Evolutionary conservation across 2,888 invertebrate genomes (phyloP), one percentile per base, ranked within the genome.

Genomic region (Spialia ferax): DNA sequence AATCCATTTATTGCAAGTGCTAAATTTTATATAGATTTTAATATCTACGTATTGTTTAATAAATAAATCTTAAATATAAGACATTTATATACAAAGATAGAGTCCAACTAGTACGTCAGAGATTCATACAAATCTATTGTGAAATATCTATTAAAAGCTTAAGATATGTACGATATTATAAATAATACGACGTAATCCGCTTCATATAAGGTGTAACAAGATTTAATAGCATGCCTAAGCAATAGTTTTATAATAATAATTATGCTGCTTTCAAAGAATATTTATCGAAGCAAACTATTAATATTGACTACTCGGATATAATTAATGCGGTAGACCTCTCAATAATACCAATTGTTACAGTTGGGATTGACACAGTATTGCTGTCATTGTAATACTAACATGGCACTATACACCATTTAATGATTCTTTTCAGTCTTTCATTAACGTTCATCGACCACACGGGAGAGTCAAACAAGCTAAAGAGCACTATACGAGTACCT

Each of bases 321-420:
- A 57, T 59, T 69, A 65, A 70, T 64, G 69, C 66, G 62, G 62
- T 52, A 82, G 80, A 84, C 77, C 79, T 79, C 76, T 78, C 79
- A 84, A 80, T 84, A 84, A 85, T 85, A 86, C 83, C 79, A 83
- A 81, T 77, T 77, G 79, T 82, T 81, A 74, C 72, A 78, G 79
- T 73, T 77, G 74, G 72, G 69, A 75, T 78, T 79, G 81, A 83
- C 78, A 73, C 73, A 57, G 57, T 32, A 52, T 59, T 52, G 42
- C 69, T 78, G 75, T 77, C 78, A 79, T 79, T 84, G 75, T 89
- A 90, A 91, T 89, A 89, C 91, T 93, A 92, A 89, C 83, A 93
- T 93, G 93, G 93, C 93, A 93, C 93, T 85, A 77, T 76, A 89
- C 83, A 92, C 89, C 92, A 91, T 87, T 48, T 81, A 79, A 85